Base-by-base conservation (phyloP, 2,113 vertebrate species). In the Parus major region DNA sequence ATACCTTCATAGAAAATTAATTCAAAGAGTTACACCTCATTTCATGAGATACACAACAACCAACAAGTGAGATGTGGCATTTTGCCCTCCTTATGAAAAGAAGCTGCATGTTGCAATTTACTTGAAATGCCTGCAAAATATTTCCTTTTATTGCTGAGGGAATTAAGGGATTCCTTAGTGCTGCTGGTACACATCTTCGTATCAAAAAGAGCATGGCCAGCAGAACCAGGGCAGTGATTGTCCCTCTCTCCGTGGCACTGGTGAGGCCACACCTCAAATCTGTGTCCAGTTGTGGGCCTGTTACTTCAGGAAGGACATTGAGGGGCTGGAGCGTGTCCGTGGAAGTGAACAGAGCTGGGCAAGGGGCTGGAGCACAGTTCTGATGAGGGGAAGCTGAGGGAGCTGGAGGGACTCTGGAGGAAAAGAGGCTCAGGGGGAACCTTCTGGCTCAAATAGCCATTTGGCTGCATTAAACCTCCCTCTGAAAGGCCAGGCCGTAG, bases 1-100 rank as follows among this genome's bases (percentile, higher is more conserved):
- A 93, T 69, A 99, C 98, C 99, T 99, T 95, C n/a, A 96, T 0
- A 83, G 73, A 90, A 92, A 46, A 82, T 31, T 6, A 77, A 59
- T 79, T 84, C 1, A 82, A 18, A 47, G 22, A 68, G 17, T 95
- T 88, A 86, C 17, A 79, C 78, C 35, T 85, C 39, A 57, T 91
- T 91, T 93, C 70, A 60, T 46, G 55, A 66, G 39, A 52, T 19
- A 35, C 4, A 7, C 19, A 81, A 68, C n/a, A 64, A 16, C 12
- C 44, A 59, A 35, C 33, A 47, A 22, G 46, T 33, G 56, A 82
- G 20, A 46, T 25, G 44, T 31, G 57, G 39, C 35, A 52, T 79
- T 76, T 64, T 59, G 44, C 27, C 36, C 41, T 65, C 44, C 41
- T 25, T 24, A 20, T 13, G 52, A 59, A 87, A 76, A 61, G 60